Base-by-base conservation (phyloP, 1,140 invertebrate genomes). In the Drosophila orosa region DNA sequence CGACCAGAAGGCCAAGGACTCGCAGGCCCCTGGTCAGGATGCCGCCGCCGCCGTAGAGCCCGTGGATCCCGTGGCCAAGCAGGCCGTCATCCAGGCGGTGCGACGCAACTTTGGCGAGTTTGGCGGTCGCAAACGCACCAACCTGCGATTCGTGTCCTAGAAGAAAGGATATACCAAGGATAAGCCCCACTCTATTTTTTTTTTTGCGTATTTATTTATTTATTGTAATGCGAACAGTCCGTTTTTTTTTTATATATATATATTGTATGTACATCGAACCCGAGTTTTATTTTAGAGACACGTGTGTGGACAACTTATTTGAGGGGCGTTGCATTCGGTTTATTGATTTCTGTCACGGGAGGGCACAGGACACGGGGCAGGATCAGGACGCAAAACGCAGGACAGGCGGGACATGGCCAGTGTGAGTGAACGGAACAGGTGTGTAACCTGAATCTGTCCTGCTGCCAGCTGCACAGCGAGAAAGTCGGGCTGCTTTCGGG, bases 71-170 rank as follows among this genome's bases (percentile, higher is more conserved):
- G 77, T 45, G 29, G 56, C 65, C 27, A 35, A 60, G 55, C 45
- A 76, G 48, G 47, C 79, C 5, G 61, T 69, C 17, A 48, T 62
- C 5, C 74, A 82, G 42, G 66, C 76, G 0, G 54, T 76, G 24
- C 60, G 60, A 5, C 83, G 76, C 42, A 83, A 63, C 33, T 61
- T 67, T 22, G 68, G 71, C 31, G 78, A 78, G 0, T 91, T 89
- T 22, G 90, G 90, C 0, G 66, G 65, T 19, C 78, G 90, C 50
- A 91, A 91, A 48, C 90, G 90, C 22, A 65, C 86, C 25, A 86
- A 78, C 37, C 52, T 90, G 29, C 79, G 72, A 22, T 78, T 90
- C 39, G 72, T 63, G 13, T 75, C 90, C 58, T 89, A 62, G 61
- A 25, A 19, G 13, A 2, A 6, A 9, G 48, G 48, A 52, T 52